phyloP scores from a whole-genome alignment of 2,797 vertebrate species.

The Anolis apletophallus region DNA sequence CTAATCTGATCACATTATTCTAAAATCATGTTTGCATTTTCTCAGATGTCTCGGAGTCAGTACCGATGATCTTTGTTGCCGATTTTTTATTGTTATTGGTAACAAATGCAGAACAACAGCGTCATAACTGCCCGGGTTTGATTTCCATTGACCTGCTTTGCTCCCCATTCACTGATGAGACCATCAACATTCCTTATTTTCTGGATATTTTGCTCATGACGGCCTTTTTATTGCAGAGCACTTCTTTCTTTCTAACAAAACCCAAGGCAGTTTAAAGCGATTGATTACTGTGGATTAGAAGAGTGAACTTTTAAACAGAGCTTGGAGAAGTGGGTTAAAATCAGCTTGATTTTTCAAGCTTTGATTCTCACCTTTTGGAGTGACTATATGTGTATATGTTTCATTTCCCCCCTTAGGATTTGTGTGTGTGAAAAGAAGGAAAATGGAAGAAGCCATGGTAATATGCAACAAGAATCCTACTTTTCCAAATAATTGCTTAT shows the following conservation, averaged over 20 bases:
- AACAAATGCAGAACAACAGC: background rate
- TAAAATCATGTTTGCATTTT: background rate
- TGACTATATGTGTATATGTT: no score
- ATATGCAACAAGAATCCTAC: background rate
- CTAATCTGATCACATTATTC: background rate
- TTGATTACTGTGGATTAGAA: background rate
- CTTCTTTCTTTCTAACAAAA: background rate
- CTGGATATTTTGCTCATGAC: background rate
- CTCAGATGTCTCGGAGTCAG: background rate
- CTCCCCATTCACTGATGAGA: background rate
- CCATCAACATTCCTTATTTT: background rate
- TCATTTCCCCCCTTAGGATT: background rate
- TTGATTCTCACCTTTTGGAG: background rate
- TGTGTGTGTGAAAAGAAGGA: background rate
- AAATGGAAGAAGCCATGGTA: no score
- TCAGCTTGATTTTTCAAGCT: background rate
- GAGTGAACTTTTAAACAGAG: background rate
- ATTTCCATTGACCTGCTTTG: background rate
- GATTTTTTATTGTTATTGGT: background rate
- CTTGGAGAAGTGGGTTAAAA: background rate
- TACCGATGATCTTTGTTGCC: background rate
- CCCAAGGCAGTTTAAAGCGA: background rate
- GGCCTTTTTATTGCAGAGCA: no score
- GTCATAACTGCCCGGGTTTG: background rate
- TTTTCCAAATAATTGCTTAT: background rate